These are phyloP conservation scores for Gadus macrocephalus DNA, from an alignment of 2,113 vertebrate species.

Conservation along the genomic window DNA sequence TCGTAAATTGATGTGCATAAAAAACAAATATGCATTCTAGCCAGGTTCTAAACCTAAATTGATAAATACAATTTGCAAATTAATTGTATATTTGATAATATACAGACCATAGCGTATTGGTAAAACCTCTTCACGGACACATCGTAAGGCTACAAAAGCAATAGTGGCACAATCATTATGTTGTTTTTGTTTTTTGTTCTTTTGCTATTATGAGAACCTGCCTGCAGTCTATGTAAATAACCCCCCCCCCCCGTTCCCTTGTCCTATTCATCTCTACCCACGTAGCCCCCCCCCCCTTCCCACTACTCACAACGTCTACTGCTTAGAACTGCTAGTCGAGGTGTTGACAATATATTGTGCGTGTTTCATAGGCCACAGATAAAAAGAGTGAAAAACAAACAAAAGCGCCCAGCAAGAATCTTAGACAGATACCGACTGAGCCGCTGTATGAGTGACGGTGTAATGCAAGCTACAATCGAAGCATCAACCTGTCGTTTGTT, in stretches of 20 bases:
- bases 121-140: constrained; percentile 17
- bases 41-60: not conserved
- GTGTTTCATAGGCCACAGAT: constrained; percentile 7
- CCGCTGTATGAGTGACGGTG: constrained; percentile 21
- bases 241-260: constrained; percentile 38
- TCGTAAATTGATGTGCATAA: not conserved
- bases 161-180: constrained; percentile 66
- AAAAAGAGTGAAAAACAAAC: not conserved
- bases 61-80: not conserved
- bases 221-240: constrained; percentile 64
- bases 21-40: too few relatives aligned
- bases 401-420: too few relatives aligned
- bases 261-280: constrained; percentile 40
- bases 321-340: not conserved
- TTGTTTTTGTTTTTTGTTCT: constrained; percentile 60
- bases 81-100: not conserved
- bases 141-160: constrained; percentile 83
- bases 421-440: constrained; percentile 14
- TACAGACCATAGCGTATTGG: not conserved
- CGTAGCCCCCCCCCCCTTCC: constrained; percentile 19
- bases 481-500: not conserved
- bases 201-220: constrained; percentile 73
- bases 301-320: constrained; percentile 32
- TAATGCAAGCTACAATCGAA: constrained; percentile 26
- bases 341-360: not conserved